A percentile compares a stretch with the other conserved stretches of the same genome.
These are phyloP conservation scores for Empidonax traillii DNA, from an alignment of 2,113 vertebrate species.

Conservation along the genomic window DNA sequence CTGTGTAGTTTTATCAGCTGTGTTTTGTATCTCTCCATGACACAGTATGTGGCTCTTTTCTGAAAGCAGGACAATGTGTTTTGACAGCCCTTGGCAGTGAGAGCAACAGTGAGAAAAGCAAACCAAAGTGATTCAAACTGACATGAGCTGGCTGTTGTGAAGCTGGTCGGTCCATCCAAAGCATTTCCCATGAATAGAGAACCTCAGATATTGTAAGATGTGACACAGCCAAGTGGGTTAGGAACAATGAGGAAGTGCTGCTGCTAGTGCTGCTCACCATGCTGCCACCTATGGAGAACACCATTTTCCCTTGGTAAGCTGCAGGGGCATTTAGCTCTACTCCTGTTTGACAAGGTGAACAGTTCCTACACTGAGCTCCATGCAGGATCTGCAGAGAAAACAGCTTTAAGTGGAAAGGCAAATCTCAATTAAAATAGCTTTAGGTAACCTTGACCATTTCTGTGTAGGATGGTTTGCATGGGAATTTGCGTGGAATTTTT, in stretches of 20 bases:
- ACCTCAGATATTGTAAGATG: not conserved
- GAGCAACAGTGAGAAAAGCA: conserved; percentile 40
- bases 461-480: not conserved
- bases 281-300: not conserved
- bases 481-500: not conserved
- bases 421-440: not conserved
- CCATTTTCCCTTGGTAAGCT: not conserved
- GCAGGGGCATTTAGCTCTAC: not conserved
- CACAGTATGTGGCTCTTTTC: conserved; percentile 40
- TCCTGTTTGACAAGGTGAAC: not conserved
- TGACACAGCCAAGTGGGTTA: not conserved
- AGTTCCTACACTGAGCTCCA: not conserved
- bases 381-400: not conserved
- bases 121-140: not conserved
- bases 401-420: not conserved
- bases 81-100: conserved; percentile 49
- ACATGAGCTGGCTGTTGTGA: not conserved
- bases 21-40: conserved; percentile 37
- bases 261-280: not conserved
- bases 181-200: not conserved
- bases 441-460: not conserved
- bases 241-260: not conserved
- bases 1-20: conserved; percentile 37
- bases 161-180: not conserved
- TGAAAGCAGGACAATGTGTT: conserved; percentile 47